Base-by-base conservation (phyloP, 1,140 invertebrate species). In the Babylonia areolata region DNA sequence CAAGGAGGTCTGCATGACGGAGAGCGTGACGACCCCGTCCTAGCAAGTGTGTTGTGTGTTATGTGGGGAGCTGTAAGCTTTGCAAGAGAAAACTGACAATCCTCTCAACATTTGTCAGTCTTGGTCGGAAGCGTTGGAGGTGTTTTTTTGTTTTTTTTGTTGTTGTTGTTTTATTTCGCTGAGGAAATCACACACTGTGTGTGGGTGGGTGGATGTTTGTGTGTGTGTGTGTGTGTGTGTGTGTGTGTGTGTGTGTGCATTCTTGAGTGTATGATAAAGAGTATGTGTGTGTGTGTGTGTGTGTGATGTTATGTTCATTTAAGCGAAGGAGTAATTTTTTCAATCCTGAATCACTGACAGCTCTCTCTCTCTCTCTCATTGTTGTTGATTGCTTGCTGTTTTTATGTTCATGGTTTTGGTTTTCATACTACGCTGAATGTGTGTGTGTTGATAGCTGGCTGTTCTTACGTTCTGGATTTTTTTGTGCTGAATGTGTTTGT, bases 181-280 rank as follows among this genome's bases (percentile, higher is more conserved):
- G n/a, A n/a, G n/a, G n/a, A n/a, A n/a, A n/a, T n/a, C n/a, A n/a
- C n/a, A n/a, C n/a, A n/a, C 5, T 71, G 69, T 71, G 69, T 71
- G 69, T 71, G 69, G 9, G 69, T 20, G 6, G 15, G 73, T 15
- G 73, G 5, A 9, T 39, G 73, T 35, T 12, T 75, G n/a, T 33
- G 73, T 75, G 73, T 35, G 31, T 75, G 73, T 35, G 73, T 75
- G 73, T 75, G 9, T 17, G 73, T 75, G 73, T 75, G 73, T 11
- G 73, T 75, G 73, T 75, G 73, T 75, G 73, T 75, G 73, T 75
- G 73, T 75, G 73, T 11, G 73, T 75, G 31, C 5, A 33, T 39
- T n/a, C 23, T n/a, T 75, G 73, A 20, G 73, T 75, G 73, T 39
- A 33, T 39, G 73, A 20, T n/a, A 1, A 33, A 35, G 73, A 35